Percentiles rank a stretch among this genome's conserved stretches.
Evolutionary conservation across 1,140 invertebrate species (phyloP).

Genomic region (Meloidogyne chitwoodi): DNA sequence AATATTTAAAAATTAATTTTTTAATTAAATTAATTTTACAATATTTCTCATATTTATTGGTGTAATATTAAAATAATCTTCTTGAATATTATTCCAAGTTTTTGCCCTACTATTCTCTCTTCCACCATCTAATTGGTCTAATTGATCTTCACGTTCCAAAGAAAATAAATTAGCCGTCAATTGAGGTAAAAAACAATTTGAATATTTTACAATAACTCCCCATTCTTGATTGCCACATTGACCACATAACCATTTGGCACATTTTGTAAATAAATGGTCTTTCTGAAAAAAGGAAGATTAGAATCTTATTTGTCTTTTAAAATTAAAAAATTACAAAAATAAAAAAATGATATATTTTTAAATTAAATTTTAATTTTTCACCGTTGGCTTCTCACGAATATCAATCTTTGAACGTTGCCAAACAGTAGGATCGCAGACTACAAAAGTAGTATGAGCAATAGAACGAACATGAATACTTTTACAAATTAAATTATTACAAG

Average conservation of each 20-base stretch:
- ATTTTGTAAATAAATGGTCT: slow-evolving; percentile 25
- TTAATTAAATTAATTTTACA: background rate
- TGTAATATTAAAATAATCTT: background rate
- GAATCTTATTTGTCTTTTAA: background rate
- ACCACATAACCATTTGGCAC: slow-evolving; percentile 26
- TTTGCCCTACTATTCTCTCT: background rate
- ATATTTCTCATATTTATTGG: background rate
- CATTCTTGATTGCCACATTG: slow-evolving; percentile 14
- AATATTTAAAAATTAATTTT: no score
- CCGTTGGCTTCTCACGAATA: slow-evolving; percentile 15
- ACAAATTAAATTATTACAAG: slow-evolving; percentile 27
- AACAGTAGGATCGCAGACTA: slow-evolving; percentile 26
- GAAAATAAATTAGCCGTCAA: slow-evolving; percentile 5
- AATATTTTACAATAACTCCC: slow-evolving; percentile 34
- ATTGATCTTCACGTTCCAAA: slow-evolving; percentile 16
- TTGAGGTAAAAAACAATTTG: slow-evolving; percentile 24
- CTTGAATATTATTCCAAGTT: background rate
- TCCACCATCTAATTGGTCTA: background rate
- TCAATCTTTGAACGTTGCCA: slow-evolving; percentile 20
- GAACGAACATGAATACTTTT: slow-evolving; percentile 23
- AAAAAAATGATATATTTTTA: no score
- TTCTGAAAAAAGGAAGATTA: slow-evolving; percentile 4
- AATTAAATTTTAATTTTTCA: background rate
- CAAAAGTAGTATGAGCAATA: slow-evolving; percentile 18
- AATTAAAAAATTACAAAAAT: no score